Percentiles rank a stretch among this genome's conserved stretches.
These are phyloP conservation scores for Arbacia lixula DNA, from an alignment of 53 echinoderm and acorn worm genomes.

Conservation along the genomic window DNA sequence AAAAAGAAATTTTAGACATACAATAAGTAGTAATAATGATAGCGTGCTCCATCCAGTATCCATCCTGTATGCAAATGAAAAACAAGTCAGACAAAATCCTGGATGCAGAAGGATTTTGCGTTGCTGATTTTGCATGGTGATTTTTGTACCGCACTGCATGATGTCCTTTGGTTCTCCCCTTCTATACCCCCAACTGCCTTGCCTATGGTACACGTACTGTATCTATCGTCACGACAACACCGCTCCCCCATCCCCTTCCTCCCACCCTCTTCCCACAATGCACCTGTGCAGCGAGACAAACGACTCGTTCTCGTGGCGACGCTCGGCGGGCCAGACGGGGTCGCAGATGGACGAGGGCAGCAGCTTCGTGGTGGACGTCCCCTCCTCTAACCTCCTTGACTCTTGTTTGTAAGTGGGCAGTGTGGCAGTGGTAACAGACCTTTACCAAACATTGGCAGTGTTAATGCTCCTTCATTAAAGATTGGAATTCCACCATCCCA, in stretches of 20 bases:
- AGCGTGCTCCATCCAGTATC: too few relatives aligned
- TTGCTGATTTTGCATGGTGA: too few relatives aligned
- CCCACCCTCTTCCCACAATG: neutral
- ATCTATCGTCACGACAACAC: neutral
- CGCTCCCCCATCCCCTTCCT: neutral
- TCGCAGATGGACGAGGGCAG: slow-evolving; percentile 78
- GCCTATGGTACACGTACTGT: neutral
- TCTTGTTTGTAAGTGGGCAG: slow-evolving; percentile 87
- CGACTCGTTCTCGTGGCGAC: slow-evolving; percentile 94
- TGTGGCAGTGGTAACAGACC: neutral
- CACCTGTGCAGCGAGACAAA: slow-evolving; percentile 74
- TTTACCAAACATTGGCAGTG: neutral
- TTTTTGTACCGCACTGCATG: too few relatives aligned
- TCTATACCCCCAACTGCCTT: neutral
- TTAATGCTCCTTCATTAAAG: too few relatives aligned
- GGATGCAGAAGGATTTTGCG: too few relatives aligned
- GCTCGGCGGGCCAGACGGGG: slow-evolving; percentile 79
- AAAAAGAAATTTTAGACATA: too few relatives aligned
- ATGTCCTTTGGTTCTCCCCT: too few relatives aligned
- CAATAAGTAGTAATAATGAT: too few relatives aligned
- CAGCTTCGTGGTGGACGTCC: slow-evolving; percentile 64
- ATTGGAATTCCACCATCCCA: too few relatives aligned
- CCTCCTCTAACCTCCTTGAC: slow-evolving; percentile 72
- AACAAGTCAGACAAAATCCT: too few relatives aligned
- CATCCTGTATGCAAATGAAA: too few relatives aligned